Evolutionary conservation across 2,113 vertebrate species (phyloP).

Genomic region (Ifrita kowaldi): DNA sequence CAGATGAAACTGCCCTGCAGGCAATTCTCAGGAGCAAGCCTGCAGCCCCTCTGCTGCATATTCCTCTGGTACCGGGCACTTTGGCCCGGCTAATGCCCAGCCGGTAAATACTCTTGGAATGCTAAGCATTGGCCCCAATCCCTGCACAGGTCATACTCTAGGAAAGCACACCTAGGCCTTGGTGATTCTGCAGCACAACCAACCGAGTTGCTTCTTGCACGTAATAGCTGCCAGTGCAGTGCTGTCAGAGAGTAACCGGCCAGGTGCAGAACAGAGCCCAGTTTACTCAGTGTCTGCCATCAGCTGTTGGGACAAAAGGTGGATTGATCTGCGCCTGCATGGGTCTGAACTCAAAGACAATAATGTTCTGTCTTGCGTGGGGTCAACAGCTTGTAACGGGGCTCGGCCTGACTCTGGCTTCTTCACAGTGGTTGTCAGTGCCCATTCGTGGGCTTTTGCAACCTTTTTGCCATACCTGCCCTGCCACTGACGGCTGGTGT

Average conservation of each 20-base stretch:
- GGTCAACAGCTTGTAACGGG: neutral
- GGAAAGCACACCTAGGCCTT: neutral
- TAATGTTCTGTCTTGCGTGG: neutral
- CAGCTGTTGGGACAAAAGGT: neutral
- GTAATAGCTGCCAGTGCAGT: neutral
- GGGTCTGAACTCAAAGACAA: neutral
- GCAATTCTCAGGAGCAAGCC: neutral
- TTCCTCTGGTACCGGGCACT: neutral
- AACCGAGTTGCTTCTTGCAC: neutral
- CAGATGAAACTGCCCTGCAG: neutral
- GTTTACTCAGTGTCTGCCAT: neutral
- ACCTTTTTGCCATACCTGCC: neutral
- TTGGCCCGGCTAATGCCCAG: neutral
- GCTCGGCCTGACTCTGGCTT: neutral
- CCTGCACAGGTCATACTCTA: neutral
- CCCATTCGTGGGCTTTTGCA: neutral
- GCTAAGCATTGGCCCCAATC: neutral
- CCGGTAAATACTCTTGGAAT: neutral
- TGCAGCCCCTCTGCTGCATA: neutral
- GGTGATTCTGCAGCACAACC: neutral
- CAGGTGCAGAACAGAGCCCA: neutral
- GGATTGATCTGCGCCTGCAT: neutral
- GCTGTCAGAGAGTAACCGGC: neutral
- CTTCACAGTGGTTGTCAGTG: neutral
- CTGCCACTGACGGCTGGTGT: neutral